These are phyloP conservation scores for Polyergus mexicanus DNA, from an alignment of 1,140 invertebrate species.

Conservation along the genomic window DNA sequence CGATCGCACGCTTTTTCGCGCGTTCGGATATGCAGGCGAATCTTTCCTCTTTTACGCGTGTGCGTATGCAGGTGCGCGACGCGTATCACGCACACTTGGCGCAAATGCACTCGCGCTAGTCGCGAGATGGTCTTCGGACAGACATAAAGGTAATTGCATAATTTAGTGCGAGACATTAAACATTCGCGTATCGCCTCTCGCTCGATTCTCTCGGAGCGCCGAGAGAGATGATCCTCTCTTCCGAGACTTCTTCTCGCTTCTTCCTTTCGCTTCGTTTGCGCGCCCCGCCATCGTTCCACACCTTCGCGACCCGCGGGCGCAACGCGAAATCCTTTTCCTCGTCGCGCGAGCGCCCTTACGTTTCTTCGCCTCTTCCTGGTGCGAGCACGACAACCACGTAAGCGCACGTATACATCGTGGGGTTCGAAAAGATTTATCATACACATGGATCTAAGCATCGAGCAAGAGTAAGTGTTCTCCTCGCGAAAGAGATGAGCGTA, in stretches of 20 bases:
- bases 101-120: conserved; percentile 12
- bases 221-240: conserved; percentile 21
- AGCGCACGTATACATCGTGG: conserved; percentile 4
- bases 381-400: not conserved
- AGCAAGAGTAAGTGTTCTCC: conserved; percentile 28
- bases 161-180: conserved; percentile 80
- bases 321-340: conserved; percentile 32
- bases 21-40: not conserved
- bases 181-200: conserved; percentile 71
- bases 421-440: conserved; percentile 25
- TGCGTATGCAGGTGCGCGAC: conserved; percentile 22
- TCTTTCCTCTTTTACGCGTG: not conserved
- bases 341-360: conserved; percentile 30
- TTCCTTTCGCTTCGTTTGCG: conserved; percentile 38
- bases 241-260: not conserved
- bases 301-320: conserved; percentile 41
- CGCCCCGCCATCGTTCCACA: conserved; percentile 51
- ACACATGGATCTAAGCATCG: conserved; percentile 18
- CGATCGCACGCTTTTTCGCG: conserved; percentile 25
- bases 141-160: conserved; percentile 81
- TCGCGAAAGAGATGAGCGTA: conserved; percentile 9
- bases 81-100: not conserved
- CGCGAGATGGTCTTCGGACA: conserved; percentile 67
- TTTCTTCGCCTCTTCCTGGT: conserved; percentile 57
- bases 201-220: conserved; percentile 45